Evolutionary conservation across 2,113 vertebrate species (phyloP), one percentile per base, ranked within the genome.

Genomic region (Nansenia antarctica): DNA sequence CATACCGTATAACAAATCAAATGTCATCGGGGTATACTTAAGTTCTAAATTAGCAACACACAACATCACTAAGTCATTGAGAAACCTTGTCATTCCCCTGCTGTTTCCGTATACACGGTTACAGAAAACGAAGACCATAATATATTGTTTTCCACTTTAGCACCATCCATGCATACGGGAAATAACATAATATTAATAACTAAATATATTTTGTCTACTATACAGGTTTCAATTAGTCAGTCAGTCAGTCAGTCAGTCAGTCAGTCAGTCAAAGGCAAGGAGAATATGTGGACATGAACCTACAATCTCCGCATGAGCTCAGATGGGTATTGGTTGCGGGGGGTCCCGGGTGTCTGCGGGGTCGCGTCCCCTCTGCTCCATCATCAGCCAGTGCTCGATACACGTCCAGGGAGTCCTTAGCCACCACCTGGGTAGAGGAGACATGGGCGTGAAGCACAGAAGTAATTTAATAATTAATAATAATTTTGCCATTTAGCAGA

Each of bases 291-390:
- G 8, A n/a, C 9, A 35, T 1, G 1, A 29, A 92, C 95, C 93
- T 74, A 96, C 95, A 96, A 98, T 93, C 96, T 90, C 27, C 95
- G 93, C 94, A 98, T 94, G 30, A 98, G 95, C 53, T 98, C 95
- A 1, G 94, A 82, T 0, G 77, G 96, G 91, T 96, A 98, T 61
- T 96, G 94, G 84, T 97, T 98, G 12, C 89, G 92, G 2, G 92
- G n/a, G 26, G 53, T 92, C 91, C 6, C 89, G 85, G 0, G 80
- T 69, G 9, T 94, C 93, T 1, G 85, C 87, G 0, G 91, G 91
- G 74, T 96, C 95, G 0, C 87, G 89, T 8, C 87, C 91, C 20
- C 95, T 90, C 63, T 94, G 93, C 29, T 97, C 95, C 93, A 98
- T 93, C 93, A 98, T 95, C 77, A 96, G 81, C 54, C 95, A 87